Evolutionary conservation across 2,113 vertebrate species (phyloP).

Genomic region (Lepisosteus osseus): DNA sequence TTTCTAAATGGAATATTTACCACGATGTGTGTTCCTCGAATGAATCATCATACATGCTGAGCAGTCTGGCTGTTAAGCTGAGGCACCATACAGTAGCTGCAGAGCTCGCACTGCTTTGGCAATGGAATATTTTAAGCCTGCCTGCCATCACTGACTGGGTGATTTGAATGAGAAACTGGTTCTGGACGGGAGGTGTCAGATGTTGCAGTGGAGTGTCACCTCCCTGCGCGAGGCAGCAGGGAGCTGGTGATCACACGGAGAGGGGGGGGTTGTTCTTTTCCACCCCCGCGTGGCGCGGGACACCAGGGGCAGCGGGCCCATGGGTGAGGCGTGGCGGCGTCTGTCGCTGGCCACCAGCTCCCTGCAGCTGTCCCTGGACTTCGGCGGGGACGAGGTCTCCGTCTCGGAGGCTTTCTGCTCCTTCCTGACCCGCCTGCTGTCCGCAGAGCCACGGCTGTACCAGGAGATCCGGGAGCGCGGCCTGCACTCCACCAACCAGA

Average conservation of each 20-base stretch:
- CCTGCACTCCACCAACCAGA: slow-evolving; percentile 74
- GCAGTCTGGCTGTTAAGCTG: too few species aligned
- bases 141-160: neutral
- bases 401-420: slow-evolving; percentile 4
- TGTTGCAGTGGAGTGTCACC: slow-evolving; percentile 25
- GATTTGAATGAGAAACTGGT: slow-evolving; percentile 9
- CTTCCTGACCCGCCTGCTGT: neutral
- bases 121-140: neutral
- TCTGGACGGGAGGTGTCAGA: slow-evolving; percentile 26
- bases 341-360: neutral
- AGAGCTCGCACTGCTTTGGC: neutral
- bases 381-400: neutral
- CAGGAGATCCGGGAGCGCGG: slow-evolving; percentile 92
- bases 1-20: too few species aligned
- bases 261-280: neutral
- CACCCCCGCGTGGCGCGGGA: neutral
- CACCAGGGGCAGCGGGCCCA: neutral
- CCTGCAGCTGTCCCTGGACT: neutral
- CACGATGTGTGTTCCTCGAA: too few species aligned
- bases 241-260: neutral
- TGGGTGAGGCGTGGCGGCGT: neutral
- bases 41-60: too few species aligned
- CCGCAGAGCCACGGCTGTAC: slow-evolving; percentile 79
- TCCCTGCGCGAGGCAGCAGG: neutral
- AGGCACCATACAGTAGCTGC: too few species aligned